Percentiles rank a stretch among this genome's conserved stretches.
Evolutionary conservation across 2,797 vertebrate genomes (phyloP).

Genomic region (Myotis planiceps): DNA sequence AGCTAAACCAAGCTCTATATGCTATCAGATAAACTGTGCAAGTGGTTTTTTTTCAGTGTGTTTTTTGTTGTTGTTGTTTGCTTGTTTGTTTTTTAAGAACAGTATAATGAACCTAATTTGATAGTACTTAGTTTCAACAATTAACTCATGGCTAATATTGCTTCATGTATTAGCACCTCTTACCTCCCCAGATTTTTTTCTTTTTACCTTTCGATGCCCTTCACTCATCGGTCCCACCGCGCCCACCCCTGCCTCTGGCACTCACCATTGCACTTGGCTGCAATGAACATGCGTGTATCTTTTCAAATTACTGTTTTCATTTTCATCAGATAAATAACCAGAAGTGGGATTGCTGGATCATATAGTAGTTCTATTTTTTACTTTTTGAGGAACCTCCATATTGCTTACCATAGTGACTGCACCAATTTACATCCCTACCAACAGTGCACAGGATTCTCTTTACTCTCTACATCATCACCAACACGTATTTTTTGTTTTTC

Average conservation of each 20-base stretch:
- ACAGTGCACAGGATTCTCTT: neutral
- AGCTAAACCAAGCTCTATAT: neutral
- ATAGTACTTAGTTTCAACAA: neutral
- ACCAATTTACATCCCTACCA: neutral
- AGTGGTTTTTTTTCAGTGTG: neutral
- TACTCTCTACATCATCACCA: neutral
- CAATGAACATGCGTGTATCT: neutral
- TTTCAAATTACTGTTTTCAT: neutral
- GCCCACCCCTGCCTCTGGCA: neutral
- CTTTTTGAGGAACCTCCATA: neutral
- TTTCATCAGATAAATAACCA: neutral
- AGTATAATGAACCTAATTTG: neutral
- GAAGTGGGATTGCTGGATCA: neutral
- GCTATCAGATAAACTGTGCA: neutral
- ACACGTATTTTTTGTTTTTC: neutral
- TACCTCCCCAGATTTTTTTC: neutral
- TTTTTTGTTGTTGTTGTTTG: neutral
- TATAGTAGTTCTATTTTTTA: neutral
- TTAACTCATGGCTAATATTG: neutral
- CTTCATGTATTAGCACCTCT: neutral
- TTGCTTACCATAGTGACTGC: neutral
- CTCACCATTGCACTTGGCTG: neutral
- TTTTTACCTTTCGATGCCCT: neutral
- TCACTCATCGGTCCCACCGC: neutral
- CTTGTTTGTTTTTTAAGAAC: neutral